These are phyloP conservation scores for Linurgus olivaceus DNA, from an alignment of 2,797 vertebrate species.

Conservation along the genomic window DNA sequence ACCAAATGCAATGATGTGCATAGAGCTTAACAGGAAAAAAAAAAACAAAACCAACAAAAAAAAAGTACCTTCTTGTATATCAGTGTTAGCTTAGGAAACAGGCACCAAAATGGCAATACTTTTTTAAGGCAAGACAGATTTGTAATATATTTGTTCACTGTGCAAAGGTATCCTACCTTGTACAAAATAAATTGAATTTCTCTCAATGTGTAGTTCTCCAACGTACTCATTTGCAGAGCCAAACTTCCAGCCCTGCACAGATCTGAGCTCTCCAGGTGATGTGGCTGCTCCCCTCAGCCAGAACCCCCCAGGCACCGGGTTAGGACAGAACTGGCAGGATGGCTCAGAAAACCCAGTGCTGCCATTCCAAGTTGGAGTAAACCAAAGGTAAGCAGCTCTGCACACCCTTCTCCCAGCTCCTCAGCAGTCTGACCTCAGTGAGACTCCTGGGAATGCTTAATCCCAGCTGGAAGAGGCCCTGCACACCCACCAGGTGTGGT, in stretches of 20 bases:
- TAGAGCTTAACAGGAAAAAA: slow-evolving; percentile 25
- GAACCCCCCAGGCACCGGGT: not conserved
- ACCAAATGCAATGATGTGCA: slow-evolving; percentile 51
- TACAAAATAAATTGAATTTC: slow-evolving; percentile 80
- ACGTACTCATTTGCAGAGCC: not conserved
- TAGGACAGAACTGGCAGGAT: not conserved
- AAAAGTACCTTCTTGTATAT: slow-evolving; percentile 41
- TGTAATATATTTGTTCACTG: slow-evolving; percentile 80
- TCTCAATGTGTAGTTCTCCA: slow-evolving; percentile 28
- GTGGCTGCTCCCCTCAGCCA: not conserved
- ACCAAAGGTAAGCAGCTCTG: not conserved
- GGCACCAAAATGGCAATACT: slow-evolving; percentile 77
- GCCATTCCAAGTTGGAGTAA: not conserved
- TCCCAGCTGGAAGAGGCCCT: not conserved
- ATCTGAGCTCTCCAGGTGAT: accelerated
- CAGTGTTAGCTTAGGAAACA: slow-evolving; percentile 38
- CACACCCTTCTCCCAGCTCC: not conserved
- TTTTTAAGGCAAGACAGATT: slow-evolving; percentile 77
- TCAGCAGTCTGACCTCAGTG: not conserved
- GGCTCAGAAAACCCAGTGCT: not conserved
- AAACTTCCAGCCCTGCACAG: not conserved
- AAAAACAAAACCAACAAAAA: not conserved
- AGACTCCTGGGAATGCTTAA: not conserved
- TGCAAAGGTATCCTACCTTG: slow-evolving; percentile 68
- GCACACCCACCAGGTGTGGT: accelerated